Evolutionary conservation across 1,140 invertebrate species (phyloP).

Genomic region (Oppia nitens): DNA sequence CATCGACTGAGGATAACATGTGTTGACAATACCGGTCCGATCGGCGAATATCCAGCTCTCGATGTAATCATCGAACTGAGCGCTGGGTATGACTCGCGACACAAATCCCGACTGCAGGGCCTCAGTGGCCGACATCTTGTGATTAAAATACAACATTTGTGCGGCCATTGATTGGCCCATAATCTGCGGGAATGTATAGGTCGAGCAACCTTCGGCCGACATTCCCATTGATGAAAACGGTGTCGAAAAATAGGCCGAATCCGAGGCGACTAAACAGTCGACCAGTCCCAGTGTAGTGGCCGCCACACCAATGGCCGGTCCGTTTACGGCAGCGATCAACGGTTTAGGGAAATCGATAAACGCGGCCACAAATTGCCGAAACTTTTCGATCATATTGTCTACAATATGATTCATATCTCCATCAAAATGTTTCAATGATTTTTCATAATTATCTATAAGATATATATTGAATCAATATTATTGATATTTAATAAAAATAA

Average conservation of each 20-base stretch:
- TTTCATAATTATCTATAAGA: background rate
- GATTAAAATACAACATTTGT: conserved; percentile 60
- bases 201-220: conserved; percentile 66
- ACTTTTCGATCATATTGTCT: conserved; percentile 14
- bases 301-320: conserved; percentile 73
- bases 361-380: conserved; percentile 44
- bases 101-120: conserved; percentile 46
- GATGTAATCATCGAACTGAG: conserved; percentile 31
- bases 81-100: conserved; percentile 42
- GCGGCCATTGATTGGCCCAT: conserved; percentile 53
- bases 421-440: conserved; percentile 27
- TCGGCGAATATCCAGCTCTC: background rate
- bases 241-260: conserved; percentile 65
- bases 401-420: conserved; percentile 22
- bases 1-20: background rate
- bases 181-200: conserved; percentile 58
- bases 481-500: conserved; percentile 15
- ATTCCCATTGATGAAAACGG: conserved; percentile 65
- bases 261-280: conserved; percentile 70
- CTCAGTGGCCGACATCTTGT: conserved; percentile 55
- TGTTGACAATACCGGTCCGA: background rate
- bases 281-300: conserved; percentile 63
- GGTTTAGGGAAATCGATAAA: conserved; percentile 78
- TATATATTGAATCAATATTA: too few relatives aligned
- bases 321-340: conserved; percentile 71